A percentile compares a stretch with the other conserved stretches of the same genome.
phyloP scores from a whole-genome alignment of 1,140 invertebrate species.

The Micrasema longulum region DNA sequence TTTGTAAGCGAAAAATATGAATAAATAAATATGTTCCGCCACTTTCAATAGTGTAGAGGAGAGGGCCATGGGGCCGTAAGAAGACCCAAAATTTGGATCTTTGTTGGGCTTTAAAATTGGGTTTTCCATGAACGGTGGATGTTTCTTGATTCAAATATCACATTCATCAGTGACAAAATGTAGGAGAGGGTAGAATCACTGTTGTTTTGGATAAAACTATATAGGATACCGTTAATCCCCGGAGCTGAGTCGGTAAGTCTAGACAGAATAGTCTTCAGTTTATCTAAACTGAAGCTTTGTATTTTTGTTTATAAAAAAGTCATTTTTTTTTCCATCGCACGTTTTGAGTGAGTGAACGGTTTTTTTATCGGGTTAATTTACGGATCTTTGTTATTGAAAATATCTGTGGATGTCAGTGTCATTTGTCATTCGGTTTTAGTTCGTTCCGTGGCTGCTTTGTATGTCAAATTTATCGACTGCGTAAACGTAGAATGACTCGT shows the following conservation, averaged over 20 bases:
- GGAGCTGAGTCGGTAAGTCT: slow-evolving; percentile 2
- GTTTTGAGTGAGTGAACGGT: neutral
- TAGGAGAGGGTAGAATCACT: neutral
- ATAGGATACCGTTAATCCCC: neutral
- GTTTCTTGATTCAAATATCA: neutral
- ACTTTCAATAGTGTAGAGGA: neutral
- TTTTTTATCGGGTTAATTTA: slow-evolving; percentile 16
- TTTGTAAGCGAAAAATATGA: too few relatives aligned
- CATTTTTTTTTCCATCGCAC: neutral
- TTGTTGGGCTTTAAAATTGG: neutral
- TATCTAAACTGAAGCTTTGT: neutral
- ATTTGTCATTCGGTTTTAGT: neutral
- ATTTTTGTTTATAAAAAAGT: too few relatives aligned
- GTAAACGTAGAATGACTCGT: slow-evolving; percentile 19
- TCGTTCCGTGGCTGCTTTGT: slow-evolving; percentile 22
- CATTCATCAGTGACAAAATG: neutral
- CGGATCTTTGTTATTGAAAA: slow-evolving; percentile 36
- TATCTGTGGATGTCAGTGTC: slow-evolving; percentile 39
- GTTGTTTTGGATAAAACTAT: neutral
- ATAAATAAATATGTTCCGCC: too few relatives aligned
- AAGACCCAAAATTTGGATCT: neutral
- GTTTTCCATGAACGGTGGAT: neutral
- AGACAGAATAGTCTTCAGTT: neutral
- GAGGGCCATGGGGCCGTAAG: neutral
- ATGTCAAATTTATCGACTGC: slow-evolving; percentile 5